Percentiles rank a stretch among this genome's conserved stretches.
Evolutionary conservation across 2,113 vertebrate species (phyloP).

Genomic region (Daboia siamensis): DNA sequence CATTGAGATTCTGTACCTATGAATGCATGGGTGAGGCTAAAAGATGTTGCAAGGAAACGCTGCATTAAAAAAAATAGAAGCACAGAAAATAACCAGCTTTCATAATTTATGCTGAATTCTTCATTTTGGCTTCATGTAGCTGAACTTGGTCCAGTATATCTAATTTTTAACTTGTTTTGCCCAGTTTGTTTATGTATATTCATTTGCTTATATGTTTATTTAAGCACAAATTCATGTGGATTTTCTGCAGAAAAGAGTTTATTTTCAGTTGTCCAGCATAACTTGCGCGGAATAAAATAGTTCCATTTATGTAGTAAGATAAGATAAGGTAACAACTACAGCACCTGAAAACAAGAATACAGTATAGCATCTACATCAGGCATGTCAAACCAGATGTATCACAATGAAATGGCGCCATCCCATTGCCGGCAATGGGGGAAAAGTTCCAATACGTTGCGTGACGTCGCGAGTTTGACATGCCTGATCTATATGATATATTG

Average conservation of each 20-base stretch:
- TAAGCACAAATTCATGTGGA: background rate
- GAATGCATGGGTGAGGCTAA: background rate
- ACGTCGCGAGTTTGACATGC: no score
- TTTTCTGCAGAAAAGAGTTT: background rate
- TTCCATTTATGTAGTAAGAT: background rate
- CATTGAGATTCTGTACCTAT: background rate
- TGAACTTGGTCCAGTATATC: background rate
- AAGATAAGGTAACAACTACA: no score
- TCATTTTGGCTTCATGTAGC: background rate
- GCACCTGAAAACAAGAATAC: background rate
- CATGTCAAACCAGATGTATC: no score
- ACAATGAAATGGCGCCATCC: no score
- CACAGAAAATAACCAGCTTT: background rate
- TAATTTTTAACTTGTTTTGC: background rate
- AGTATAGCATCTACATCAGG: background rate
- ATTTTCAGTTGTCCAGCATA: background rate
- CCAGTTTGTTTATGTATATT: background rate
- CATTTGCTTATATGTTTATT: background rate
- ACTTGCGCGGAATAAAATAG: background rate
- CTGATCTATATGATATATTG: background rate
- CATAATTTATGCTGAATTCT: background rate
- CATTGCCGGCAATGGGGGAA: no score
- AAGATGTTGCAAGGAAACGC: background rate
- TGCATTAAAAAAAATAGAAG: background rate
- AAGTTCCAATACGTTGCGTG: no score